These are phyloP conservation scores for Crambe crambe DNA, from an alignment of 37 sponge, comb jelly and placozoan species.

Conservation along the genomic window DNA sequence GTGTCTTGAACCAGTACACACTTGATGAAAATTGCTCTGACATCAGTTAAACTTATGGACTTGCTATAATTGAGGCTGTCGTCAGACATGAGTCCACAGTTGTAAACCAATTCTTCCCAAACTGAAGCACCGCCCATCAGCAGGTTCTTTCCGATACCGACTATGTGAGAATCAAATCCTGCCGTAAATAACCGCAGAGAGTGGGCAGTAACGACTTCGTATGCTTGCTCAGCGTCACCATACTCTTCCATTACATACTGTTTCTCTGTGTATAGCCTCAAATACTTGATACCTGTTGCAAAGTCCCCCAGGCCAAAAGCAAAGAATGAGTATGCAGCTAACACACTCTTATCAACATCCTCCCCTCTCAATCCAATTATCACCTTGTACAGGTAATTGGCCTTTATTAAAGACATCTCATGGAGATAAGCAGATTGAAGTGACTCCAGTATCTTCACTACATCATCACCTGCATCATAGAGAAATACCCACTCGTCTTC, in stretches of 20 bases:
- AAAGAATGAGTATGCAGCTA: conserved; percentile 54
- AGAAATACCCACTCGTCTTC: conserved; percentile 83
- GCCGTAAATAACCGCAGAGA: conserved; percentile 68
- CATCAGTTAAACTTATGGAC: conserved; percentile 10
- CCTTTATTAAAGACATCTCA: conserved; percentile 43
- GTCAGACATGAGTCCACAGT: conserved; percentile 38
- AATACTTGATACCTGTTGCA: conserved; percentile 59
- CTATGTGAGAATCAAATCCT: conserved; percentile 71
- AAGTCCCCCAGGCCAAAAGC: conserved; percentile 80
- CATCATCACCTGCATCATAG: conserved; percentile 44
- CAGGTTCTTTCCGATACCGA: conserved; percentile 61
- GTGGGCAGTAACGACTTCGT: conserved; percentile 78
- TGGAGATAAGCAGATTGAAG: conserved; percentile 71
- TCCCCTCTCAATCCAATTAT: conserved; percentile 64
- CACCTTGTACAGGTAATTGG: conserved; percentile 73
- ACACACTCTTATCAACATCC: conserved; percentile 10
- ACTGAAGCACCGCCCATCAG: conserved; percentile 41
- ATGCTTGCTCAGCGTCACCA: conserved; percentile 66
- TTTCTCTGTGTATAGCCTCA: conserved; percentile 48
- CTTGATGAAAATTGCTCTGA: conserved; percentile 24
- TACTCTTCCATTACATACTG: conserved; percentile 60
- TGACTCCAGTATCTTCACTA: conserved; percentile 37
- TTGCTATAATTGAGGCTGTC: background rate
- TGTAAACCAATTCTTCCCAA: conserved; percentile 63
- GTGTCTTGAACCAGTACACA: conserved; percentile 53